Conservation (phyloP, 2,888 invertebrate genomes). For the Elegia similella region DNA sequence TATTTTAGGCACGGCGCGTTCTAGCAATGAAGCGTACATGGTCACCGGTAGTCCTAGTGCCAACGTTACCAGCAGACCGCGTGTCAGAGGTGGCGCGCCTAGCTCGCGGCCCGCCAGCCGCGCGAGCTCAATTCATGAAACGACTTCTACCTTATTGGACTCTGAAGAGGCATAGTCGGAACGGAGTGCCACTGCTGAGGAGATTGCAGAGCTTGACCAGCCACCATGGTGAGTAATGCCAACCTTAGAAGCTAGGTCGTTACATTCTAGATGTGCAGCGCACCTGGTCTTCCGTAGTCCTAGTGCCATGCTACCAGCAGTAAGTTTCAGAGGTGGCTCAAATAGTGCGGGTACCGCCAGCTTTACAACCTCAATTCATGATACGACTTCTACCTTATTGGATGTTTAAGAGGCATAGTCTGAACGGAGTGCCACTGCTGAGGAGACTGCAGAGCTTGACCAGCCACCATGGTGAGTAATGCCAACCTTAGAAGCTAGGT, state of each 20-base stretch:
- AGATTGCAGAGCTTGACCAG: slow-evolving; percentile 73
- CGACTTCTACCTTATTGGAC: slow-evolving; percentile 98
- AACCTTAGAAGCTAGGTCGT: no score
- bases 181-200: slow-evolving; percentile 96
- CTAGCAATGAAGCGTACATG: slow-evolving; percentile 94
- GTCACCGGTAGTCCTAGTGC: slow-evolving; percentile 95
- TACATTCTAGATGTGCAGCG: slow-evolving; percentile 93
- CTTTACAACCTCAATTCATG: slow-evolving; percentile 92
- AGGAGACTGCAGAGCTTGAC: slow-evolving; percentile 80
- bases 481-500: no score
- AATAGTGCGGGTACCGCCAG: slow-evolving; percentile 83
- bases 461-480: slow-evolving; percentile 50
- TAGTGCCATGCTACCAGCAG: slow-evolving; percentile 96
- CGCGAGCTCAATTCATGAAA: slow-evolving; percentile 92
- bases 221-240: slow-evolving; percentile 42
- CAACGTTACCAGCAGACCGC: slow-evolving; percentile 94
- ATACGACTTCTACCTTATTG: slow-evolving; percentile 96
- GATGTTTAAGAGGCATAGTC: slow-evolving; percentile 96
- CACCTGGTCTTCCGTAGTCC: slow-evolving; percentile 93
- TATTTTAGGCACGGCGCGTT: slow-evolving; percentile 86
- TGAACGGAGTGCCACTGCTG: slow-evolving; percentile 97
- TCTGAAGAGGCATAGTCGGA: slow-evolving; percentile 95
- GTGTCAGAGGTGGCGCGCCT: slow-evolving; percentile 92
- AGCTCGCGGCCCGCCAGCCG: slow-evolving; percentile 83
- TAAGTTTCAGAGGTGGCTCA: slow-evolving; percentile 93